phyloP scores from a whole-genome alignment of 2,888 invertebrate species.

The Busseola fusca region DNA sequence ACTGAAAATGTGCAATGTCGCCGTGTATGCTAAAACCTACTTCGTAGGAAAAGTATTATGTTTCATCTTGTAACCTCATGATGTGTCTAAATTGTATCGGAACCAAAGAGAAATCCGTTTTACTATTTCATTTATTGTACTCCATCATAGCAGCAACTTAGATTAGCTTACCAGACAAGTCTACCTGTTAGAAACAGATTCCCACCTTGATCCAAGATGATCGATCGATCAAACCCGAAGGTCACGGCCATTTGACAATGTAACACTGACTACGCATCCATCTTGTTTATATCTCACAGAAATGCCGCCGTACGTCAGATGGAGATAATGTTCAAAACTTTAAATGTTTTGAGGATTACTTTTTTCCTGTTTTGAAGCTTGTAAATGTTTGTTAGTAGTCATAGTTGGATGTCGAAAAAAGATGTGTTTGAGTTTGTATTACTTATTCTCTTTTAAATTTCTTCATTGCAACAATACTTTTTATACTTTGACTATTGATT shows the following conservation, averaged over 20 bases:
- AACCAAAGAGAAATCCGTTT: background rate
- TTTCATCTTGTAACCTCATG: background rate
- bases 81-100: background rate
- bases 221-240: conserved; percentile 63
- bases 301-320: conserved; percentile 44
- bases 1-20: too few species aligned
- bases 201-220: conserved; percentile 28
- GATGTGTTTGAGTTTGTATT: background rate
- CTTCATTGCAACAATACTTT: background rate
- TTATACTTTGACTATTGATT: background rate
- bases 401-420: background rate
- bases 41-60: background rate
- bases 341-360: conserved; percentile 12
- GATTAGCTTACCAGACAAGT: conserved; percentile 4
- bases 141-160: conserved; percentile 3
- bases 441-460: background rate
- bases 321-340: conserved; percentile 31
- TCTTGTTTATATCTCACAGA: conserved; percentile 50
- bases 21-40: background rate
- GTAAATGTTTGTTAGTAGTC: conserved; percentile 8
- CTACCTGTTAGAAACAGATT: conserved; percentile 5
- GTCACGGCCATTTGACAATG: conserved; percentile 61
- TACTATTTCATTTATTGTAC: background rate
- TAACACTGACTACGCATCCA: conserved; percentile 40
- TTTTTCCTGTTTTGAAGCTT: conserved; percentile 5